phyloP scores from a whole-genome alignment of 2,888 invertebrate genomes.

The Lycocerus yunnanus region DNA sequence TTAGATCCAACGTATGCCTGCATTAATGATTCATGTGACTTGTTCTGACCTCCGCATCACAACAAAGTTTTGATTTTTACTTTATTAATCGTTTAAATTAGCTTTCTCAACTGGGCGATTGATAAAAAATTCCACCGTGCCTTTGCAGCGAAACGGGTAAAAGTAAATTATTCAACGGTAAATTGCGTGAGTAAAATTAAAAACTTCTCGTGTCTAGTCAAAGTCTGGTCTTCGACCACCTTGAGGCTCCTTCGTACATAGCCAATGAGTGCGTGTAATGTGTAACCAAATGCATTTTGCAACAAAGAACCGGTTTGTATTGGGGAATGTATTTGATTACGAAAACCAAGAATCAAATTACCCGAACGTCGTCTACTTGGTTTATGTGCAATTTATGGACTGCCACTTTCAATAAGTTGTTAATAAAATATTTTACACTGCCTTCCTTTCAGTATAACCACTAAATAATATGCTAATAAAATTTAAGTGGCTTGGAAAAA shows the following conservation, averaged over 20 bases:
- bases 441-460: neutral
- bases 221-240: conserved; percentile 33
- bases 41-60: conserved; percentile 23
- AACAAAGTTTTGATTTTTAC: conserved; percentile 22
- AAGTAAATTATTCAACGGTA: conserved; percentile 18
- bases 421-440: neutral
- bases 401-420: conserved; percentile 5
- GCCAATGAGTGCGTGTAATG: conserved; percentile 6
- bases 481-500: too few species aligned
- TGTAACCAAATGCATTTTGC: conserved; percentile 13
- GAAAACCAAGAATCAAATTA: conserved; percentile 33
- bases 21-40: conserved; percentile 30
- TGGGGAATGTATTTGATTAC: conserved; percentile 25
- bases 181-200: conserved; percentile 32
- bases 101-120: neutral
- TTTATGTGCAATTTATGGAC: conserved; percentile 7
- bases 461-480: neutral
- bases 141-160: neutral
- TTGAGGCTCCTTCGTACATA: conserved; percentile 10
- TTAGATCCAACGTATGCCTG: conserved; percentile 23
- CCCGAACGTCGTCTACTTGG: conserved; percentile 8
- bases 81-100: conserved; percentile 14
- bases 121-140: neutral
- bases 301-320: conserved; percentile 11
- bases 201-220: conserved; percentile 36